Evolutionary conservation across 1,140 invertebrate genomes (phyloP).

Genomic region (Drosophila pruinosa): DNA sequence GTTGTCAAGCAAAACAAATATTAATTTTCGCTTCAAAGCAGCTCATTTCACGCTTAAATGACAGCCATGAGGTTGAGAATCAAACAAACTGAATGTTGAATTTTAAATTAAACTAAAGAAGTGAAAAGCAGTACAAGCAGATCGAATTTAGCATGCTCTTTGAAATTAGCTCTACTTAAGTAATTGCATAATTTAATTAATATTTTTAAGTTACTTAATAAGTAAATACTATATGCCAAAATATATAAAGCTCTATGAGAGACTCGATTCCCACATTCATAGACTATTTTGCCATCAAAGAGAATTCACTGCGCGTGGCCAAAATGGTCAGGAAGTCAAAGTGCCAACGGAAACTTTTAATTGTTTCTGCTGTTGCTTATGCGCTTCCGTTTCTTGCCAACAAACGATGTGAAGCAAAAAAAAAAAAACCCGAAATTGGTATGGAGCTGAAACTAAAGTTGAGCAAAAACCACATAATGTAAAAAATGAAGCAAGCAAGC

Average conservation of each 20-base stretch:
- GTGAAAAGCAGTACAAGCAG: background rate
- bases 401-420: conserved; percentile 14
- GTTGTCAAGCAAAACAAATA: conserved; percentile 39
- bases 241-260: conserved; percentile 25
- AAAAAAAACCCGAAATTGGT: background rate
- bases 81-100: conserved; percentile 45
- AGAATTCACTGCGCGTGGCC: conserved; percentile 21
- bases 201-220: conserved; percentile 29
- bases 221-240: background rate
- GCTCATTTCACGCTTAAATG: conserved; percentile 75
- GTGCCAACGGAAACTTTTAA: conserved; percentile 80
- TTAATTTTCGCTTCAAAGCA: conserved; percentile 56
- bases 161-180: no score
- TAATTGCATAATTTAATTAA: no score
- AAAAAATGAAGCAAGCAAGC: conserved; percentile 38
- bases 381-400: conserved; percentile 65
- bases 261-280: no score
- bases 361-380: conserved; percentile 77
- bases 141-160: conserved; percentile 29
- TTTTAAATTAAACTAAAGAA: background rate
- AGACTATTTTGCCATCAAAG: conserved; percentile 45
- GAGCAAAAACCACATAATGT: conserved; percentile 53
- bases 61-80: conserved; percentile 31
- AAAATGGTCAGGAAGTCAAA: conserved; percentile 76
- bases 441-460: background rate